Base-by-base conservation (phyloP, 2,888 invertebrate genomes). In the Lingula anatina region DNA sequence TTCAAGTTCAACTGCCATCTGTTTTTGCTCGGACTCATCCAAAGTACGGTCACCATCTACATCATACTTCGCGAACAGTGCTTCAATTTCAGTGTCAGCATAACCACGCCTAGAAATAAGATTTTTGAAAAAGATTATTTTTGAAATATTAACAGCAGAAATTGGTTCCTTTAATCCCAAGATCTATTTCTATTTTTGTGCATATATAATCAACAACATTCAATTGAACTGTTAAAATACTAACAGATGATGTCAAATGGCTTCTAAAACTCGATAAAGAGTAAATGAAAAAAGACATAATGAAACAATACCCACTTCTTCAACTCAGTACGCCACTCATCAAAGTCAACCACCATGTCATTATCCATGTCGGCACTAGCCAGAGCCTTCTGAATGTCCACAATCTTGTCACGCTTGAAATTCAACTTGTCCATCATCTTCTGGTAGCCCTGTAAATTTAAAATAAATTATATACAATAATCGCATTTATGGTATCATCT, bases 21-120 rank as follows among this genome's bases (percentile, higher is more conserved):
- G 58, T 38, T 65, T 64, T 43, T 69, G 66, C 57, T 77, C 77
- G 9, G 70, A 65, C 26, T 62, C 63, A 49, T 71, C 69, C 44
- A 78, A 57, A 12, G 65, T 57, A 12, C 71, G 60, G 45, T 71
- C 68, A 12, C 73, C 71, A 31, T 53, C 53, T 12, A 35, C 23
- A 41, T 53, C 53, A 45, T 53, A 53, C 43, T 52, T 51, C 9
- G 53, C 28, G 47, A 53, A 53, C 31, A 47, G 41, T 15, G 51
- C 24, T 43, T 53, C 53, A 23, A 53, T 53, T 69, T 83, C 83
- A 53, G 80, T 64, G 54, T 82, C 81, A 21, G 78, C 77, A 60
- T 82, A 83, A 49, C 82, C 81, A 53, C 79, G 80, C 51, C 82
- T 82, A 59, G 27, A 40, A 37, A n/a, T n/a, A n/a, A n/a, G n/a